Conservation (phyloP, 2,797 vertebrate genomes). For the Rhabdophis nuchalis region DNA sequence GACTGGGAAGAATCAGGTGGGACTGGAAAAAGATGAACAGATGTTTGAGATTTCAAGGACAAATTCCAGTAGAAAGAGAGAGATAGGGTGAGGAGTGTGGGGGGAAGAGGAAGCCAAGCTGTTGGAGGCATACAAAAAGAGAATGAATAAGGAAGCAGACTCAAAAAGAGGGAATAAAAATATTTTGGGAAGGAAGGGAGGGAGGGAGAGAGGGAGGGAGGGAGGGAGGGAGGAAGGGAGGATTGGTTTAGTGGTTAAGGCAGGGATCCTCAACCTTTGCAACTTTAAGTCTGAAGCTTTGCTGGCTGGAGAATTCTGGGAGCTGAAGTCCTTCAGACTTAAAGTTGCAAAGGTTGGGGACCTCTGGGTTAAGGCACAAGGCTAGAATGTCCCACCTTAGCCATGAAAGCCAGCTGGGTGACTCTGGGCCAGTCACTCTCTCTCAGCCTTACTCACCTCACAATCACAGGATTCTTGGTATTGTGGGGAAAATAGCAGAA, state of each 20-base stretch:
- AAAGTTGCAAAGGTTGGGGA: no score
- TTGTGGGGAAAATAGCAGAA: not conserved
- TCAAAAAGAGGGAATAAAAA: not conserved
- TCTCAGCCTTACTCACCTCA: not conserved
- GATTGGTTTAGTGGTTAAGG: not conserved
- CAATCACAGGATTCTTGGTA: not conserved
- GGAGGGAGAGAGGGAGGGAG: no score
- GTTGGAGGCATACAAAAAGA: not conserved
- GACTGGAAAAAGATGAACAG: not conserved
- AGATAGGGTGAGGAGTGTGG: not conserved
- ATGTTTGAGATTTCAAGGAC: not conserved
- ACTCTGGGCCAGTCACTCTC: not conserved
- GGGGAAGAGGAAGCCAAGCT: not conserved
- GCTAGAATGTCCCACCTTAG: not conserved
- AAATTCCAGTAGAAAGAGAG: not conserved
- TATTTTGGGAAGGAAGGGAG: not conserved
- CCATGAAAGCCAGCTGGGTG: no score
- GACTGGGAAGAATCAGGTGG: not conserved
- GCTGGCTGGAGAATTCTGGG: no score
- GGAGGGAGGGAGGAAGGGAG: no score
- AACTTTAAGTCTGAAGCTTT: no score
- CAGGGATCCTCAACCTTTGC: no score
- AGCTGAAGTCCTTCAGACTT: no score
- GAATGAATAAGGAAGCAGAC: not conserved
- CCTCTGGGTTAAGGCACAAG: not conserved